These are phyloP conservation scores for Brachypteracias leptosomus DNA, from an alignment of 2,113 vertebrate species.

Conservation along the genomic window DNA sequence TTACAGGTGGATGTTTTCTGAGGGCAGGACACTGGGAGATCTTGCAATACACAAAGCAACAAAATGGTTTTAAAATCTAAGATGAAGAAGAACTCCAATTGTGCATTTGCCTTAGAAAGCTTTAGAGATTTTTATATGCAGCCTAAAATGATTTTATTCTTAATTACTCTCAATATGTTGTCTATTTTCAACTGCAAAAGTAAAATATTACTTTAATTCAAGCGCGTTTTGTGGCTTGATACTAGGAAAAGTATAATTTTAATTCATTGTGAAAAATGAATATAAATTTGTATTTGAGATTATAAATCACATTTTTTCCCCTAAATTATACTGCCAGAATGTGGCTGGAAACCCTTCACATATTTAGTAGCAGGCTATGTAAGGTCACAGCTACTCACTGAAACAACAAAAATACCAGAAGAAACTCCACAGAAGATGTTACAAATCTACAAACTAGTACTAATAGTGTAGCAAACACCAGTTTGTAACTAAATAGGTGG, in stretches of 20 bases:
- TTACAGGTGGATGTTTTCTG: background rate
- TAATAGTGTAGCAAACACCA: background rate
- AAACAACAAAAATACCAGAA: constrained; percentile 14
- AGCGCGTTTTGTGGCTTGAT: background rate
- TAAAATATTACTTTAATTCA: background rate
- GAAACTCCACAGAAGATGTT: constrained; percentile 18
- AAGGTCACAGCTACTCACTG: constrained; percentile 13
- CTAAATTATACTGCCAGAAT: constrained; percentile 10
- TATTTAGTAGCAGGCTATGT: background rate
- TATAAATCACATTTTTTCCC: background rate
- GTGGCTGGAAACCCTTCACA: background rate
- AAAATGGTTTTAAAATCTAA: constrained; percentile 6
- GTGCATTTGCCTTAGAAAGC: background rate
- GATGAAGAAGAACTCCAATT: background rate
- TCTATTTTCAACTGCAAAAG: background rate
- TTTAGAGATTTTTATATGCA: background rate
- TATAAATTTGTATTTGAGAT: background rate
- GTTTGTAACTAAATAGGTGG: background rate
- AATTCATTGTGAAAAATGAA: constrained; percentile 23
- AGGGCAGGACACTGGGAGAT: background rate
- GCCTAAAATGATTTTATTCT: background rate
- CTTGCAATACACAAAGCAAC: background rate
- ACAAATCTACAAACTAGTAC: background rate
- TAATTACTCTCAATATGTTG: background rate
- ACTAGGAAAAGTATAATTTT: background rate